Evolutionary conservation across 1,140 invertebrate genomes (phyloP).

Genomic region (Cardiocondyla obscurior): DNA sequence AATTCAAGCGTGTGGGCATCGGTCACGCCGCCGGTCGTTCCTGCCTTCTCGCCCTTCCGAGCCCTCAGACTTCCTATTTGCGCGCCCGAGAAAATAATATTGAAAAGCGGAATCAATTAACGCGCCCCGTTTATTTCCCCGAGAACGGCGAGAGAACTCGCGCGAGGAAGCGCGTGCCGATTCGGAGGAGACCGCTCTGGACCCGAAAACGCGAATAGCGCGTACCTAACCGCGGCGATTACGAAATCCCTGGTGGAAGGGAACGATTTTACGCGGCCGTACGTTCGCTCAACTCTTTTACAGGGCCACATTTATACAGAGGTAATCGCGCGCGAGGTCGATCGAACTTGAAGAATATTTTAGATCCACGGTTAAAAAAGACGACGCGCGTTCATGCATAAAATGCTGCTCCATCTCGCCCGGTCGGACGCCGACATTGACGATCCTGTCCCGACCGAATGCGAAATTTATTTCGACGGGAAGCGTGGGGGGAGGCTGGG

Average conservation of each 20-base stretch:
- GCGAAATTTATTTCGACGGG: constrained; percentile 13
- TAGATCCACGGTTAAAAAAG: not conserved
- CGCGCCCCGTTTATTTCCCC: constrained; percentile 15
- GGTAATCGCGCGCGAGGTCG: constrained; percentile 18
- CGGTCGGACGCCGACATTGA: constrained; percentile 17
- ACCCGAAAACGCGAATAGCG: constrained; percentile 41
- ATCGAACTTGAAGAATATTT: constrained; percentile 10
- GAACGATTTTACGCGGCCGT: constrained; percentile 14
- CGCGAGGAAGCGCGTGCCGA: not conserved
- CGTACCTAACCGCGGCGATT: constrained; percentile 31
- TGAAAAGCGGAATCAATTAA: not conserved
- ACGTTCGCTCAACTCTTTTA: constrained; percentile 49
- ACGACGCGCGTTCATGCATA: not conserved
- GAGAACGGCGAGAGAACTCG: not conserved
- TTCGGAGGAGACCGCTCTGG: not conserved
- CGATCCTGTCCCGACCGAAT: not conserved
- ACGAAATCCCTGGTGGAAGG: constrained; percentile 22
- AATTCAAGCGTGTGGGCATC: constrained; percentile 34
- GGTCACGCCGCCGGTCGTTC: not conserved
- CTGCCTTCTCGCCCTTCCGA: not conserved
- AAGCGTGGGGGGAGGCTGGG: not conserved
- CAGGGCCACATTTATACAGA: not conserved
- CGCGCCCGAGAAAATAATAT: not conserved
- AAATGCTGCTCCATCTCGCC: constrained; percentile 15
- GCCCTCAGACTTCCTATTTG: not conserved